Evolutionary conservation across 2,797 vertebrate species (phyloP), one percentile per base, ranked within the genome.

Genomic region (Peromyscus aztecus): DNA sequence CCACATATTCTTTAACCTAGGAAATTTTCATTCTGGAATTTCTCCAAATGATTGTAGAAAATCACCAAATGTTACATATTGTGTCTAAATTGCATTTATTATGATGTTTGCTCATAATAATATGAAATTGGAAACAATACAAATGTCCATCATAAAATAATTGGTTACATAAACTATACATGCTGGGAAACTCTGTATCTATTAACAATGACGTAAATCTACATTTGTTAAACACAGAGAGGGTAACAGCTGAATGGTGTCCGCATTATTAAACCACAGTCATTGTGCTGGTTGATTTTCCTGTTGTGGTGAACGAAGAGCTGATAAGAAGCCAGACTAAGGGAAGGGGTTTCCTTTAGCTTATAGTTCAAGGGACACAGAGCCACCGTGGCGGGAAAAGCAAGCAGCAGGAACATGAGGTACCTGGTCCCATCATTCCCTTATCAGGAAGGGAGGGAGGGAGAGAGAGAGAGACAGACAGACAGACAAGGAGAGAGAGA

Each of bases 21-120:
- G 27, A 14, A 89, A 49, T 93, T 96, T 95, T 90, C 89, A 85
- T 92, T 95, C 86, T 95, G 57, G 37, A 90, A 75, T 86, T 57
- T 83, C 24, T 88, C 61, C 61, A 89, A 34, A 78, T 84, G 52
- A 94, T 90, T 16, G 2, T 46, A 83, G 52, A 94, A 94, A 88
- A 76, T 76, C 55, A 95, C 43, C 84, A 88, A 65, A 34, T 94
- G 46, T 91, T 89, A 57, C 71, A 81, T 57, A 7, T 75, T 57
- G 69, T 94, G 55, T 95, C 82, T 89, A 76, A 90, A 63, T 67
- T 96, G 29, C 88, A 46, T 80, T 84, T 46, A 10, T n/a, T 91
- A 9, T 65, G 88, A 11, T 52, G 46, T 29, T 29, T 97, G 52
- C 63, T 87, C 59, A 65, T 91, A 87, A 23, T 92, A 43, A 90